phyloP scores from a whole-genome alignment of 2,113 vertebrate genomes.

The Azemiops feae region DNA sequence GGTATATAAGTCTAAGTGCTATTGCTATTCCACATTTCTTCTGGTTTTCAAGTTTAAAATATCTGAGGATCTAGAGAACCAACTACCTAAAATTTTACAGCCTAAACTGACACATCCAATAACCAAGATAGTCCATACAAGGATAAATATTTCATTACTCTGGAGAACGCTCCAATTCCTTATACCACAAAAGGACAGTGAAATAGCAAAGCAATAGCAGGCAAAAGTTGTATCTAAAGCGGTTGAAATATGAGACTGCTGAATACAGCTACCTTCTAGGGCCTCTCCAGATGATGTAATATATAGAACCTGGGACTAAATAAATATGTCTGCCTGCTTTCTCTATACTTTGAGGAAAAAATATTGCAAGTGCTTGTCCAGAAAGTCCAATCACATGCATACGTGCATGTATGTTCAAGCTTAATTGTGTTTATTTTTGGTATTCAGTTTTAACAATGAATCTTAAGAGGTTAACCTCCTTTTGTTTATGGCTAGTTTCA shows the following conservation, averaged over 20 bases:
- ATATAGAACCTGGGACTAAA: background rate
- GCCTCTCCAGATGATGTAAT: background rate
- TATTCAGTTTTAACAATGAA: conserved; percentile 20
- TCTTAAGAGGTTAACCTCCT: conserved; percentile 24
- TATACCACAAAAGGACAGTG: background rate
- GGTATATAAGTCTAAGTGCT: no score
- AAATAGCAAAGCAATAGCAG: background rate
- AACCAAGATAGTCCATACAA: background rate
- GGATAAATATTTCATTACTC: background rate
- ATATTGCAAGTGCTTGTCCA: background rate
- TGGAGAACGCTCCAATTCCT: background rate
- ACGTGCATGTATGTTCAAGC: background rate
- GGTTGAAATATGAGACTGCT: background rate
- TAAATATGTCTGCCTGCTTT: background rate
- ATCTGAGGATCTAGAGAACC: background rate
- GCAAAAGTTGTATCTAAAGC: background rate
- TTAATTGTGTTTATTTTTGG: conserved; percentile 25
- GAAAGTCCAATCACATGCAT: background rate
- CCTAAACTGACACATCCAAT: background rate
- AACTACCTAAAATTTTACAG: background rate
- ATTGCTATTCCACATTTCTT: no score
- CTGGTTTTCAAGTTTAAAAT: background rate
- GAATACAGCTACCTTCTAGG: background rate
- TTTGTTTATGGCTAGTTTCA: conserved; percentile 47
- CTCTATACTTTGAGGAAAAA: background rate